Evolutionary conservation across 35 echinoderm and acorn worm species (phyloP).

Genomic region (Heliocidaris erythrogramma): DNA sequence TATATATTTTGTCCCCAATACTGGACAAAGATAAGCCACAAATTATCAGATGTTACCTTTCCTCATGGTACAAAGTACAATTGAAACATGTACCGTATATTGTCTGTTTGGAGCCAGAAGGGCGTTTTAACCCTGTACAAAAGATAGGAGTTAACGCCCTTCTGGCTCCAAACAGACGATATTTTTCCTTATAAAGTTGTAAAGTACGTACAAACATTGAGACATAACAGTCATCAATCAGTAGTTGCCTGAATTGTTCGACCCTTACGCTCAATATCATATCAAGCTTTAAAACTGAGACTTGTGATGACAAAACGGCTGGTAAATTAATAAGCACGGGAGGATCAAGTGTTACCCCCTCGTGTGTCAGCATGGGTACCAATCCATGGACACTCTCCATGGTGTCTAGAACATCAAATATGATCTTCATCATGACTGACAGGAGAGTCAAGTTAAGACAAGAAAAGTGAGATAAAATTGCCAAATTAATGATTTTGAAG

Average conservation of each 20-base stretch:
- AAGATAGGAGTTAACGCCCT: too few relatives aligned
- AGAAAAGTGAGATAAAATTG: background rate
- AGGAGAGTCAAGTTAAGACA: background rate
- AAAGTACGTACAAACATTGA: too few relatives aligned
- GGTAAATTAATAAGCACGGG: background rate
- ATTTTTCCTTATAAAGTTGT: too few relatives aligned
- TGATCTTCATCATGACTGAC: background rate
- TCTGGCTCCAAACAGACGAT: too few relatives aligned
- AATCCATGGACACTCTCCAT: background rate
- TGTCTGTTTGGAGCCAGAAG: too few relatives aligned
- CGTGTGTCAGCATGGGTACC: background rate
- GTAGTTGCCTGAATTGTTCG: background rate
- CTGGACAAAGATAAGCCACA: too few relatives aligned
- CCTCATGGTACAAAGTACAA: too few relatives aligned
- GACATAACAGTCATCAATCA: background rate
- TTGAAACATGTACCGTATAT: too few relatives aligned
- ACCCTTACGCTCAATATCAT: background rate
- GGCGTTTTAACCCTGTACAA: too few relatives aligned
- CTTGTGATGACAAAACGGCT: background rate
- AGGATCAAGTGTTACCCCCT: constrained; percentile 8
- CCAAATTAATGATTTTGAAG: background rate
- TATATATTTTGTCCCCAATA: too few relatives aligned
- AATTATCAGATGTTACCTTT: too few relatives aligned
- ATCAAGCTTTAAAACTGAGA: background rate
- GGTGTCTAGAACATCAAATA: background rate